Evolutionary conservation across 2,888 invertebrate genomes (phyloP), one percentile per base, ranked within the genome.

Genomic region (Pecten maximus): DNA sequence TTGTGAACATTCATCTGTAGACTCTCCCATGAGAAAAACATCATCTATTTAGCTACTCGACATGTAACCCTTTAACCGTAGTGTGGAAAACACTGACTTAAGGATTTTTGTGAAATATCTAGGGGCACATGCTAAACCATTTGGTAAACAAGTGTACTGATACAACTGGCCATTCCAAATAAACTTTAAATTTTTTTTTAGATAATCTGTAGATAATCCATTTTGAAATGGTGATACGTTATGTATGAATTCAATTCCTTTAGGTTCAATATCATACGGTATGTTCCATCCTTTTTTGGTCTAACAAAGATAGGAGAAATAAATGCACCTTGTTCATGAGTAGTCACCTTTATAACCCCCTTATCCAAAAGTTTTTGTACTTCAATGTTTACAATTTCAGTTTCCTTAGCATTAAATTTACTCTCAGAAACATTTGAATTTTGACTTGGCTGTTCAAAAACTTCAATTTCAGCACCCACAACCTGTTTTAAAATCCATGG

Each of bases 41-140:
- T 94, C 93, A 91, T 93, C 93, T 88, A 93, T 92, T n/a, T 92
- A 93, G 89, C 91, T 91, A 44, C 89, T 88, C 88, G 89, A 88
- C 19, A 90, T 89, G 28, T 91, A 87, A 15, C 91, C 90, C n/a
- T 87, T 87, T 44, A 89, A 86, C 44, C 91, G 44, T 44, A 93
- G 90, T 40, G 60, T 74, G 23, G 89, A 86, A 92, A 90, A 92
- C 16, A 93, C 50, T 28, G 93, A 91, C 40, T 93, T 91, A 19
- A 92, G 50, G 48, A 91, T 88, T 90, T 92, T 91, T 28, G 91
- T 93, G 88, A 91, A 93, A 40, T 91, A 35, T 39, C 88, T 40
- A 19, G 92, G 93, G 35, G 90, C 90, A 12, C 89, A 90, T 12
- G 89, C 40, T 28, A 92, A 40, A 12, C 91, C 93, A 91, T 91